phyloP scores from a whole-genome alignment of 2,888 invertebrate species.

The Drosophila affinis region DNA sequence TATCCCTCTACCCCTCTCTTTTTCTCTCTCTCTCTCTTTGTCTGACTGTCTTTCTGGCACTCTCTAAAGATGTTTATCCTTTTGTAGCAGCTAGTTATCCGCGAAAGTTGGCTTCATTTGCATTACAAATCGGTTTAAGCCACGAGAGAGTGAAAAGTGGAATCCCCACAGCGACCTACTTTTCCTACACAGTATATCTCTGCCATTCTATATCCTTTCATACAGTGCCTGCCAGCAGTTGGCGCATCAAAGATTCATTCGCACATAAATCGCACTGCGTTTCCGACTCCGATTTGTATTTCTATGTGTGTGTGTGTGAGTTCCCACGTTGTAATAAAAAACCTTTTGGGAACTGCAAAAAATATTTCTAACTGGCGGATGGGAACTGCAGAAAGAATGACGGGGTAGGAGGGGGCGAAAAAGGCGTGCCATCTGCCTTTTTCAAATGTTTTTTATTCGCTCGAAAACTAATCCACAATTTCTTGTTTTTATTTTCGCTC shows the following conservation, averaged over 20 bases:
- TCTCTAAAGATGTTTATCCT: conserved; percentile 49
- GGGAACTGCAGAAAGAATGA: neutral
- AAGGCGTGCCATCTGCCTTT: conserved; percentile 61
- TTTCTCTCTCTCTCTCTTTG: conserved; percentile 17
- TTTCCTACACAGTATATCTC: conserved; percentile 18
- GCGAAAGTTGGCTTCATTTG: conserved; percentile 68
- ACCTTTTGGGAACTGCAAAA: neutral
- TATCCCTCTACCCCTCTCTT: neutral
- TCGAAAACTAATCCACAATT: conserved; percentile 42
- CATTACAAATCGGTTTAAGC: conserved; percentile 75
- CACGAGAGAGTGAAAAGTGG: conserved; percentile 63
- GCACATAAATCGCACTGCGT: conserved; percentile 59
- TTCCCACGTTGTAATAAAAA: conserved; percentile 73
- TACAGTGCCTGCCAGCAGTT: conserved; percentile 65
- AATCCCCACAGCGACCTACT: conserved; percentile 71
- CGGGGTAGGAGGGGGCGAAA: conserved; percentile 11
- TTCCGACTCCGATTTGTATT: conserved; percentile 33
- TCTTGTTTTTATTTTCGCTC: conserved; percentile 32
- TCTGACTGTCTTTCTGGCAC: conserved; percentile 42
- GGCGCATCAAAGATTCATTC: conserved; percentile 52
- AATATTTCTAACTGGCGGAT: too few relatives aligned
- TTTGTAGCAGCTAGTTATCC: conserved; percentile 59
- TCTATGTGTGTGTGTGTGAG: conserved; percentile 31
- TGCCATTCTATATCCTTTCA: neutral
- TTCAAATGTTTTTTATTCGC: conserved; percentile 46